Evolutionary conservation across 2,888 invertebrate genomes (phyloP).

Genomic region (Periphyllus acericola): DNA sequence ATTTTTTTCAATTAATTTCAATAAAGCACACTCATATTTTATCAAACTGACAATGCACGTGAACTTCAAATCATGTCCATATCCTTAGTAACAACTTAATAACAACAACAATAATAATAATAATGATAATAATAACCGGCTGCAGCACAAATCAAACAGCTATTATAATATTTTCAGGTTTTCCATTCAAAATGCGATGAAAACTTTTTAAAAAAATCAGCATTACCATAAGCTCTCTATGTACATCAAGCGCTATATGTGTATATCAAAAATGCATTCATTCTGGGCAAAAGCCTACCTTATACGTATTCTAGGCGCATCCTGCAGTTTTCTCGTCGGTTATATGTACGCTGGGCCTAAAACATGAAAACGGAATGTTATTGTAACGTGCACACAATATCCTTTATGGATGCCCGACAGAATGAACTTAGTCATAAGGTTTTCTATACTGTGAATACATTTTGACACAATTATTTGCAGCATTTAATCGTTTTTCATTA

Average conservation of each 20-base stretch:
- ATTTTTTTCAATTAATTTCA: not conserved
- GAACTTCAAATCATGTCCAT: not conserved
- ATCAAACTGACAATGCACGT: slow-evolving; percentile 10
- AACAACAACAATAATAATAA: not conserved
- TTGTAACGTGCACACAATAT: not conserved
- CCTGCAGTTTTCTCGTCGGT: slow-evolving; percentile 55
- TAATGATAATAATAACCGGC: not conserved
- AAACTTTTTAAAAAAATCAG: slow-evolving; percentile 13
- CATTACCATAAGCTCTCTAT: slow-evolving; percentile 19
- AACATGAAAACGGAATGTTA: slow-evolving; percentile 56
- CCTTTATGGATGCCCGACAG: not conserved
- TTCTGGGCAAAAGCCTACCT: slow-evolving; percentile 54
- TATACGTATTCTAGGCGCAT: slow-evolving; percentile 52
- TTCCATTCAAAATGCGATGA: slow-evolving; percentile 7
- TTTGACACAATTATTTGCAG: no score
- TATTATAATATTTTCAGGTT: not conserved
- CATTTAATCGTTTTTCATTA: no score
- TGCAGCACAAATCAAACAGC: not conserved
- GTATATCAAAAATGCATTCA: slow-evolving; percentile 48
- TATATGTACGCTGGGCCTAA: slow-evolving; percentile 61
- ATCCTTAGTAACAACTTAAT: not conserved
- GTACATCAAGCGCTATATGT: slow-evolving; percentile 37
- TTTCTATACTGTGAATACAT: no score
- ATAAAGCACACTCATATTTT: slow-evolving; percentile 6
- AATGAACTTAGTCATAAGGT: not conserved